A percentile compares a stretch with the other conserved stretches of the same genome.
phyloP scores from a whole-genome alignment of 2,888 invertebrate species.

The Xiphydria camelus region DNA sequence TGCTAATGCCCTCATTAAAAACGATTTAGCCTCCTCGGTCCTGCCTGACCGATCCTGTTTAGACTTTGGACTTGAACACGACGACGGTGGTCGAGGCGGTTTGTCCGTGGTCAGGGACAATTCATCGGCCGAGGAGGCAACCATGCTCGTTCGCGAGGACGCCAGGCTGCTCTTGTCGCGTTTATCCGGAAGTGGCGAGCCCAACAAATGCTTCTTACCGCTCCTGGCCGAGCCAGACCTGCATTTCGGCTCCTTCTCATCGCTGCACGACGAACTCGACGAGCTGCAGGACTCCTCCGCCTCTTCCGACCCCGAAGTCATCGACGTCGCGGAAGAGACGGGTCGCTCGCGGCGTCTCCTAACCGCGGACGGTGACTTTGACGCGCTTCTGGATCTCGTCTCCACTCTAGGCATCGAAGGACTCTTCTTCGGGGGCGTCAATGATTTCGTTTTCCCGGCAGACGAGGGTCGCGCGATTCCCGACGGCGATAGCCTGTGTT shows the following conservation, averaged over 20 bases:
- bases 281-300: too few relatives aligned
- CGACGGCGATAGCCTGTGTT: constrained; percentile 13
- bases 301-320: too few relatives aligned
- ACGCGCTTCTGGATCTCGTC: constrained; percentile 28
- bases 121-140: constrained; percentile 63
- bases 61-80: constrained; percentile 54
- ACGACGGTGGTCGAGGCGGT: constrained; percentile 62
- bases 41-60: constrained; percentile 55
- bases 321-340: constrained; percentile 39
- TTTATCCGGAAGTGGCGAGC: constrained; percentile 29
- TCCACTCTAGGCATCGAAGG: constrained; percentile 15
- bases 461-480: too few relatives aligned
- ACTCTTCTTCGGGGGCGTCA: constrained; percentile 1
- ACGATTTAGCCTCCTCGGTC: constrained; percentile 71
- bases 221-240: constrained; percentile 24
- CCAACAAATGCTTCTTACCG: constrained; percentile 28
- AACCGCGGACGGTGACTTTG: constrained; percentile 30
- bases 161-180: constrained; percentile 43
- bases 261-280: constrained; percentile 54
- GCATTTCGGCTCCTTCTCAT: constrained; percentile 33
- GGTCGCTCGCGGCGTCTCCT: constrained; percentile 16
- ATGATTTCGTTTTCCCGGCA: constrained; percentile 1
- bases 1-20: constrained; percentile 73
- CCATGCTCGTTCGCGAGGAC: constrained; percentile 61
- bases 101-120: constrained; percentile 61